Base-by-base conservation (phyloP, 1,140 invertebrate species). In the Gryon sp. region DNA sequence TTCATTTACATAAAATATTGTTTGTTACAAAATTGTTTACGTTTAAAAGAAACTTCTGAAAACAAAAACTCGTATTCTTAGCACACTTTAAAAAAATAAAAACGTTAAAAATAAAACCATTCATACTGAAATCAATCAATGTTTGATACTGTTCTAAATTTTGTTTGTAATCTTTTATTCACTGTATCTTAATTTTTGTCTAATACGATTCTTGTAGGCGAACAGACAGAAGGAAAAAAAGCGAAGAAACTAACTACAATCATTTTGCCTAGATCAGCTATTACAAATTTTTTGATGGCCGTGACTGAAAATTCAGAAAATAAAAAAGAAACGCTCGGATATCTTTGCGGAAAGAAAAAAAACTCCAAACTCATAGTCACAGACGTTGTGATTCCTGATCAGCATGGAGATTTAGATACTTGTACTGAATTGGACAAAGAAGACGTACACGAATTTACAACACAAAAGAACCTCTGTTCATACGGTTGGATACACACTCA, bases 401-500 rank as follows among this genome's bases (percentile, higher is more conserved):
- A 40, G 16, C 16, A 9, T 2, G 36, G 16, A 18, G 16, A 19
- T 18, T 2, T 5, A 9, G 18, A 40, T 7, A 40, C 14, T 14
- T 40, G 36, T 40, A 15, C 8, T 4, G 36, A 40, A 7, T 7
- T 40, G 2, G 36, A 40, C 8, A 1, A 36, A 36, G 15, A 2
- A 4, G 11, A 36, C 2, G 11, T 16, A 2, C 4, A 2, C 15
- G 34, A 36, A 16, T 40, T 18, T 16, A 11, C 18, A 40, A 18
- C 36, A 15, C 14, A 40, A 7, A 0, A 18, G 7, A 40, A 40
- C 18, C 16, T 40, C 7, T 4, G 18, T 8, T 16, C 18, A 15
- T 40, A 40, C 18, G 36, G 36, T 40, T 40, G 16, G 36, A 40
- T 40, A 8, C 36, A 18, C n/a, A 40, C 36, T 7, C 7, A 40